phyloP scores from a whole-genome alignment of 2,888 invertebrate species.

The Lymantria monacha region DNA sequence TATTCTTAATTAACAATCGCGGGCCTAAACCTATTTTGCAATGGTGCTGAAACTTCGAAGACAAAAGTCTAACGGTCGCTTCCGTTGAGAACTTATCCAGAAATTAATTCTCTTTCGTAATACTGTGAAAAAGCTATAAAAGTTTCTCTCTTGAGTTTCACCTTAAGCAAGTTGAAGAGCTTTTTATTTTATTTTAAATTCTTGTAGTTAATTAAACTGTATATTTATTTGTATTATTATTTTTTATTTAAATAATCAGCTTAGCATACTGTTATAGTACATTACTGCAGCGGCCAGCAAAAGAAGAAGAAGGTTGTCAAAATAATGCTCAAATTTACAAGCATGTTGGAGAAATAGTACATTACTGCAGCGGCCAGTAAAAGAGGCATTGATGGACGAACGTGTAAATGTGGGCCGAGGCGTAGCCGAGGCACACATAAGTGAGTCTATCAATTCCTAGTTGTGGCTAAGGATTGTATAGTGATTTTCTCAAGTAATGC shows the following conservation, averaged over 20 bases:
- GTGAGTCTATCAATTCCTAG: too few species aligned
- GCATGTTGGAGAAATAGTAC: too few species aligned
- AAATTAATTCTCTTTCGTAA: constrained; percentile 43
- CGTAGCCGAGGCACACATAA: too few species aligned
- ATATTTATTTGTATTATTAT: background rate
- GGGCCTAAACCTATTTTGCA: constrained; percentile 6
- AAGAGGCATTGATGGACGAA: too few species aligned
- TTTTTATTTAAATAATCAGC: background rate
- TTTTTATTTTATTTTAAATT: constrained; percentile 19
- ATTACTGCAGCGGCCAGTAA: too few species aligned
- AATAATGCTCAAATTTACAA: too few species aligned
- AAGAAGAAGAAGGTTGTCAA: too few species aligned
- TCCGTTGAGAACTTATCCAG: constrained; percentile 21
- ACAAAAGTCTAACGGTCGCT: constrained; percentile 30
- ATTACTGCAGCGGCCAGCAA: too few species aligned
- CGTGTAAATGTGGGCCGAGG: too few species aligned
- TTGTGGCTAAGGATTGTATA: too few species aligned
- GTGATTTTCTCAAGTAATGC: too few species aligned
- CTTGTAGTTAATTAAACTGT: constrained; percentile 1
- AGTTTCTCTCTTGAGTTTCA: constrained; percentile 24
- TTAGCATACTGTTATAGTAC: too few species aligned
- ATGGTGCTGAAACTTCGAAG: constrained; percentile 17
- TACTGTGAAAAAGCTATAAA: constrained; percentile 40
- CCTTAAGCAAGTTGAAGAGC: constrained; percentile 23
- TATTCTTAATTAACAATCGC: constrained; percentile 14